Conservation (phyloP, 1,140 invertebrate genomes). For the Pseudomyrmex gracilis region DNA sequence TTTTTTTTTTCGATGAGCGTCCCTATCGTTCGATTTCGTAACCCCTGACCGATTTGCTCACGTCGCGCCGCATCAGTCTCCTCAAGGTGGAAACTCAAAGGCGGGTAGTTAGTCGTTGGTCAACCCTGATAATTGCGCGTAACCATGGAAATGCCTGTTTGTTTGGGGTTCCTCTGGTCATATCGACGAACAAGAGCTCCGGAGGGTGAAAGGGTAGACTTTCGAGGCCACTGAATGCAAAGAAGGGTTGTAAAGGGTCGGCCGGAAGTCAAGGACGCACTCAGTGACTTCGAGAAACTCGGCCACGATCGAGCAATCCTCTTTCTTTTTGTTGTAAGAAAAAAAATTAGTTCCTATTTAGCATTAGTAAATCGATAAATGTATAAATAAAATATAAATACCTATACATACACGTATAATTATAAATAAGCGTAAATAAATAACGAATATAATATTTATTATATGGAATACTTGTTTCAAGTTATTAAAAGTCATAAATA, state of each 20-base stretch:
- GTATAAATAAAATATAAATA: neutral
- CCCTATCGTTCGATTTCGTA: slow-evolving; percentile 64
- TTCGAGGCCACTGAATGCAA: slow-evolving; percentile 76
- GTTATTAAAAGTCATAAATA: neutral
- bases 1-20: slow-evolving; percentile 19
- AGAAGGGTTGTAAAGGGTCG: slow-evolving; percentile 77
- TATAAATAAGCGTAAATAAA: neutral
- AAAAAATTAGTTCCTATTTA: neutral
- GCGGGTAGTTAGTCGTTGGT: slow-evolving; percentile 75
- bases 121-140: slow-evolving; percentile 78
- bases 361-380: neutral
- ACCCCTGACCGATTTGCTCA: slow-evolving; percentile 72
- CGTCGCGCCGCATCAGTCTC: slow-evolving; percentile 64
- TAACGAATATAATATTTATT: neutral
- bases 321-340: slow-evolving; percentile 9
- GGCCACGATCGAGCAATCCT: slow-evolving; percentile 56
- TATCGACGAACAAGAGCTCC: slow-evolving; percentile 56
- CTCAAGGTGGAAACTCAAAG: slow-evolving; percentile 76
- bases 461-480: neutral
- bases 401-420: neutral
- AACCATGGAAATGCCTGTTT: slow-evolving; percentile 82
- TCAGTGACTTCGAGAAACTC: slow-evolving; percentile 72
- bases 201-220: slow-evolving; percentile 69
- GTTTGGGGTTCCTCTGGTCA: slow-evolving; percentile 77
- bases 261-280: slow-evolving; percentile 78